A percentile compares a stretch with the other conserved stretches of the same genome.
These are phyloP conservation scores for Pteropus alecto DNA, from an alignment of 2,113 vertebrate genomes.

Conservation along the genomic window DNA sequence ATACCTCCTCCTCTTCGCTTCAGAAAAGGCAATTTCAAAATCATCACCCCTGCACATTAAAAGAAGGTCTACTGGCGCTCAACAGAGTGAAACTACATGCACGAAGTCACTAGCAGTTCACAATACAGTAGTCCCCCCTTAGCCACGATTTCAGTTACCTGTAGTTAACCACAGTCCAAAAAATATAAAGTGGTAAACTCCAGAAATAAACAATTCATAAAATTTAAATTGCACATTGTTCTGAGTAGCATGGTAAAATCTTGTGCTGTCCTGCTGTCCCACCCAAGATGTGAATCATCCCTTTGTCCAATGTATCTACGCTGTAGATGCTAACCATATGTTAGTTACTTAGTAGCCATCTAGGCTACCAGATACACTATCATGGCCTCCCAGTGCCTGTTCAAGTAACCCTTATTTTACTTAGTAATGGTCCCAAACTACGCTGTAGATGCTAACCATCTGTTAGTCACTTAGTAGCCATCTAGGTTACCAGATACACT, in stretches of 20 bases:
- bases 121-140: neutral
- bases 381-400: neutral
- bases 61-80: neutral
- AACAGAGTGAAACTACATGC: neutral
- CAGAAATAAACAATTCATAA: neutral
- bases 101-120: neutral
- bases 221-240: neutral
- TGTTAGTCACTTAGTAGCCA: too few relatives aligned
- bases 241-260: neutral
- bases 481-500: too few relatives aligned
- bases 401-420: neutral
- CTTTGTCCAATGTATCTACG: neutral
- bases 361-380: neutral
- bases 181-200: neutral
- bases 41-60: slow-evolving; percentile 85
- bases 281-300: neutral
- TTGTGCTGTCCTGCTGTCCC: neutral
- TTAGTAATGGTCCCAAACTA: neutral
- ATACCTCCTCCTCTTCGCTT: slow-evolving; percentile 89
- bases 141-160: neutral
- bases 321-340: rapidly evolving
- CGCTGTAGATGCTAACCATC: too few relatives aligned
- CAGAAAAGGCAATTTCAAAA: slow-evolving; percentile 92
- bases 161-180: neutral
- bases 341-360: neutral